Percentiles rank a stretch among this genome's conserved stretches.
phyloP scores from a whole-genome alignment of 2,888 invertebrate genomes.

The Siphonodentalium dalli region DNA sequence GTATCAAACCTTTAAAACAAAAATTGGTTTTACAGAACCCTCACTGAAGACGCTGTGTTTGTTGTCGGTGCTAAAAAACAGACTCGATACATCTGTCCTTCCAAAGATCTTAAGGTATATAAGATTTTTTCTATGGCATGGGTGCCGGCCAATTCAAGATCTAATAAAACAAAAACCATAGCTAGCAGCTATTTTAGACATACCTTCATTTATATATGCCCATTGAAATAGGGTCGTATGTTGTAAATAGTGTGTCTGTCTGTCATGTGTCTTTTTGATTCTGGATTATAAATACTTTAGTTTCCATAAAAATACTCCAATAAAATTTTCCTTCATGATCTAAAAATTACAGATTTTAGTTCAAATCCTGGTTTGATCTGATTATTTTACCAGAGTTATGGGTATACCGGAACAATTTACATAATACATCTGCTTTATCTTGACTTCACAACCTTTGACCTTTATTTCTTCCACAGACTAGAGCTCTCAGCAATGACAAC shows the following conservation, averaged over 20 bases:
- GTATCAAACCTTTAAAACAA: neutral
- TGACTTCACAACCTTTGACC: neutral
- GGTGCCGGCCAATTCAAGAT: no score
- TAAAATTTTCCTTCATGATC: neutral
- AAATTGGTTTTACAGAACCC: conserved; percentile 68
- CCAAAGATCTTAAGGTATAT: conserved; percentile 71
- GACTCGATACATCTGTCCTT: conserved; percentile 72
- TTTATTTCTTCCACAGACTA: conserved; percentile 69
- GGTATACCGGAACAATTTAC: neutral
- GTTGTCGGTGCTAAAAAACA: conserved; percentile 73
- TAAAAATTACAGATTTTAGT: no score
- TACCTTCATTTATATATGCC: no score
- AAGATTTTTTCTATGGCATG: neutral
- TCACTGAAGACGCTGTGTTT: conserved; percentile 78
- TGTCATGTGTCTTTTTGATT: neutral
- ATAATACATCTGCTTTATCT: neutral
- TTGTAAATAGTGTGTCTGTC: no score
- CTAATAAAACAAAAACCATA: no score
- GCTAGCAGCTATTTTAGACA: no score
- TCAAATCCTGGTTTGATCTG: no score
- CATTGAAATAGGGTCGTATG: no score
- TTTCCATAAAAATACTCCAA: neutral
- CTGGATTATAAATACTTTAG: neutral
- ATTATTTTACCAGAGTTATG: no score
- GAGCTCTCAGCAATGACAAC: conserved; percentile 76